These are phyloP conservation scores for Thymelicus acteon DNA, from an alignment of 2,888 invertebrate species.

Conservation along the genomic window DNA sequence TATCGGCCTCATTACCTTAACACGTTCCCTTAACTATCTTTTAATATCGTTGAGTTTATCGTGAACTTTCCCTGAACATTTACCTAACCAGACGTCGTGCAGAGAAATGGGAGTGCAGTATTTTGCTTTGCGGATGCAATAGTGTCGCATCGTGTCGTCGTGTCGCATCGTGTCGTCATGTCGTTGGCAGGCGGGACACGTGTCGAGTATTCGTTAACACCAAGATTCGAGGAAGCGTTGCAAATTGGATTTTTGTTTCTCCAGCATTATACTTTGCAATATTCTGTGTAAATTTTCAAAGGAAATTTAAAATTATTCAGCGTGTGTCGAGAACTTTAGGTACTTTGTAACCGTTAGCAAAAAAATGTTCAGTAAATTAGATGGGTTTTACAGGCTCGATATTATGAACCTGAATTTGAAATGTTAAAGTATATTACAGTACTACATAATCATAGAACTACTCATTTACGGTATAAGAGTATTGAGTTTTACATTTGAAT, in stretches of 20 bases:
- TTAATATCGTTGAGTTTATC: background rate
- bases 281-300: conserved; percentile 24
- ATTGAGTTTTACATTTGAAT: too few species aligned
- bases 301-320: conserved; percentile 15
- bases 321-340: background rate
- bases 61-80: background rate
- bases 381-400: too few species aligned
- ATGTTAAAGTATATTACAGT: too few species aligned
- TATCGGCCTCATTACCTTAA: too few species aligned
- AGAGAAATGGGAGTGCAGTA: conserved; percentile 4
- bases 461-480: too few species aligned
- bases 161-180: background rate
- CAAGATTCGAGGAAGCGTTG: conserved; percentile 32
- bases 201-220: conserved; percentile 36
- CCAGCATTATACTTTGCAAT: conserved; percentile 30
- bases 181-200: conserved; percentile 29
- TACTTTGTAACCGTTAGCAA: background rate
- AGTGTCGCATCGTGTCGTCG: background rate
- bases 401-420: too few species aligned
- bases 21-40: too few species aligned
- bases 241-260: conserved; percentile 37
- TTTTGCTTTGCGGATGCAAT: conserved; percentile 15
- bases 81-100: conserved; percentile 4
- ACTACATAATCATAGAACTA: too few species aligned
- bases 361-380: background rate